These are phyloP conservation scores for Caenorhabditis sp. DNA, from an alignment of 2,888 invertebrate species.

Conservation along the genomic window DNA sequence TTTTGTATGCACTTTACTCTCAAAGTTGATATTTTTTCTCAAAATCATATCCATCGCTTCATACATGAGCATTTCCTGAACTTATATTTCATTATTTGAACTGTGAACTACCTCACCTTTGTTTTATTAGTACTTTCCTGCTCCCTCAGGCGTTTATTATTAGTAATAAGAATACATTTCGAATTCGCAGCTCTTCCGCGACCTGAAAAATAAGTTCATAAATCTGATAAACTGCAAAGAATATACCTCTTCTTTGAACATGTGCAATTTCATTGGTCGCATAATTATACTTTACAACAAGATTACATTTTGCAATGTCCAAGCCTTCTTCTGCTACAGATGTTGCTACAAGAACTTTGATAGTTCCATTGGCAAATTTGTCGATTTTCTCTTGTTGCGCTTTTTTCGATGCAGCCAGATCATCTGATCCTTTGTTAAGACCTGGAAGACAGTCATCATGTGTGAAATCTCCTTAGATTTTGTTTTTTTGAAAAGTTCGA, in stretches of 20 bases:
- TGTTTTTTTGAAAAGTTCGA: no score
- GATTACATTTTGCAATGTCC: slow-evolving; percentile 54
- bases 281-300: slow-evolving; percentile 61
- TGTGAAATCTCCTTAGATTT: neutral
- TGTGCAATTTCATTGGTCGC: slow-evolving; percentile 60
- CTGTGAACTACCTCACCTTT: slow-evolving; percentile 15
- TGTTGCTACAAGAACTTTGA: slow-evolving; percentile 48
- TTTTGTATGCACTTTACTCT: neutral
- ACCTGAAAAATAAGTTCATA: no score
- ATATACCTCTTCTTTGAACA: slow-evolving; percentile 54
- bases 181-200: slow-evolving; percentile 43
- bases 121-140: slow-evolving; percentile 40
- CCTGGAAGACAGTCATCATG: slow-evolving; percentile 8
- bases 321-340: slow-evolving; percentile 61
- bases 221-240: no score
- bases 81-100: neutral
- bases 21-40: neutral
- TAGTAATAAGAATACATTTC: slow-evolving; percentile 43
- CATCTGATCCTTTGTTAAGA: slow-evolving; percentile 22
- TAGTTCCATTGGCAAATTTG: slow-evolving; percentile 23
- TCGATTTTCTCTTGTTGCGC: slow-evolving; percentile 28
- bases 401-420: slow-evolving; percentile 15
- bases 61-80: slow-evolving; percentile 27
- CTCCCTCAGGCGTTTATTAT: slow-evolving; percentile 13
- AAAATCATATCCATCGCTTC: slow-evolving; percentile 10